Base-by-base conservation (phyloP, 2,888 invertebrate species). In the Flexamia atlantica region DNA sequence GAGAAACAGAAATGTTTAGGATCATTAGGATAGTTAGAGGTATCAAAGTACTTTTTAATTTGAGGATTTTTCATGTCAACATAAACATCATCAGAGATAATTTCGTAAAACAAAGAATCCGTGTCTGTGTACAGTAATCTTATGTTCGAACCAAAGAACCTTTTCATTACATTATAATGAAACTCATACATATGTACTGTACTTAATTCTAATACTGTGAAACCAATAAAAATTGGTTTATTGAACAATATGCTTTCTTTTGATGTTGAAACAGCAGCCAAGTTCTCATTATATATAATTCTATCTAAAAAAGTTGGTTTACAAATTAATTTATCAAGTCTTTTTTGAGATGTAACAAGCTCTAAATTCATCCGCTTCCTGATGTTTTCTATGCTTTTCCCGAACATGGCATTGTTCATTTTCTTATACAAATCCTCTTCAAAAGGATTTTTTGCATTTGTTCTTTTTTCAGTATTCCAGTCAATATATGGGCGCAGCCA, bases 401-500 rank as follows among this genome's bases (percentile, higher is more conserved):
- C 82, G 30, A 83, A 83, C 14, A 83, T 32, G 20, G 30, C 25
- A 72, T 83, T 83, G 20, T 83, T 83, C 53, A 83, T 46, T 74
- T 53, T 46, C n/a, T 83, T 83, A 25, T 53, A 83, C 17, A 83
- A 36, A 32, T 83, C 82, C 88, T 90, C 90, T 86, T 90, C 88
- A 87, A 89, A 90, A 23, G 89, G 87, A 53, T 88, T 88, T 36
- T 20, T 87, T 4, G 89, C 87, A 86, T 87, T 28, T 85, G 80
- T 84, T 42, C 82, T 60, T 72, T 20, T 20, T 74, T 40, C 46
- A 23, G 84, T 85, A 81, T 86, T 88, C 53, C 87, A 83, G 81
- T 87, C 85, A 42, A 89, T 86, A 84, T 88, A n/a, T n/a, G n/a
- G n/a, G n/a, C n/a, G n/a, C 60, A 89, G 80, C 88, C 87, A 90